Conservation (phyloP, 2,113 vertebrate species). For the Fukomys damarensis region DNA sequence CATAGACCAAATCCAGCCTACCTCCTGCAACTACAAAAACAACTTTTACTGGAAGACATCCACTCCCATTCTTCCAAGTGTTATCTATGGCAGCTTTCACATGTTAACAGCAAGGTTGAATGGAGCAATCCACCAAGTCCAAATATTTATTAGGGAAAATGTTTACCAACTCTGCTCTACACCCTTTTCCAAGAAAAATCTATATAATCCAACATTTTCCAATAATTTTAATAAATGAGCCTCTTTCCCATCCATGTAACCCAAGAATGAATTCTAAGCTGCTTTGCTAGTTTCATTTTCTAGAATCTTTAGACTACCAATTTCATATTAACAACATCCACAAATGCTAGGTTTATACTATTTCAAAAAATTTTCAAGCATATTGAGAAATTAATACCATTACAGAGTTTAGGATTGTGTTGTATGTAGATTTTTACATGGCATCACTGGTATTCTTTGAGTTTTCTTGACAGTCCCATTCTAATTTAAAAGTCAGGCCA, state of each 20-base stretch:
- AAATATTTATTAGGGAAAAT: not conserved
- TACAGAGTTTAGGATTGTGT: not conserved
- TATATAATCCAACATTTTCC: not conserved
- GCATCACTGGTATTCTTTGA: not conserved
- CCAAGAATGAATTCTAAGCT: not conserved
- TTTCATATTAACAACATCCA: not conserved
- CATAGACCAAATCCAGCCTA: not conserved
- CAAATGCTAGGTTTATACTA: not conserved
- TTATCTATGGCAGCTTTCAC: not conserved
- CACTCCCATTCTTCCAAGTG: not conserved
- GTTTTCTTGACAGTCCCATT: not conserved
- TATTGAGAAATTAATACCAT: not conserved
- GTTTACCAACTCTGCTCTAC: not conserved
- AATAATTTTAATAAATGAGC: not conserved
- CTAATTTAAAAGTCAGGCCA: not conserved
- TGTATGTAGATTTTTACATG: not conserved
- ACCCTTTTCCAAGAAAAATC: not conserved
- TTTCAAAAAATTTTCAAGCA: not conserved
- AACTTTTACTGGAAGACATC: not conserved
- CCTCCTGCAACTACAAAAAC: not conserved
- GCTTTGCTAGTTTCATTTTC: not conserved
- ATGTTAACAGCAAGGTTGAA: not conserved
- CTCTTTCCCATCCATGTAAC: not conserved
- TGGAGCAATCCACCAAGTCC: not conserved
- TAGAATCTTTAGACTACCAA: not conserved